Evolutionary conservation across 1,140 invertebrate genomes (phyloP).

Genomic region (Temnothorax nylanderi): DNA sequence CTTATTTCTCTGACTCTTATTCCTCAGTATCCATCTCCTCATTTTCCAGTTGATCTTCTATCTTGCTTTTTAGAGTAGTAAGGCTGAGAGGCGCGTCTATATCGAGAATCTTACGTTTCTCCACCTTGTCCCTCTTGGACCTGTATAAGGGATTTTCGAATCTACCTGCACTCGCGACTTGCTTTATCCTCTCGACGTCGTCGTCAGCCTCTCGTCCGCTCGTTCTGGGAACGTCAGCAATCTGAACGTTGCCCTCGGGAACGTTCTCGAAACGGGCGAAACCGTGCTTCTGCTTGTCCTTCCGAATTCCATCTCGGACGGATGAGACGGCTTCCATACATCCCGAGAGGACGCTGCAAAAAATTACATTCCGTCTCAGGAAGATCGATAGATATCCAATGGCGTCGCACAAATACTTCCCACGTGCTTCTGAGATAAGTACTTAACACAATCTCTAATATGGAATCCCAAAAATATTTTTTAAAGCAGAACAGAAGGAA

Average conservation of each 20-base stretch:
- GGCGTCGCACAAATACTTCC: neutral
- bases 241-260: slow-evolving; percentile 79
- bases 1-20: slow-evolving; percentile 15
- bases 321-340: slow-evolving; percentile 72
- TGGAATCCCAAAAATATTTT: neutral
- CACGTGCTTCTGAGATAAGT: neutral
- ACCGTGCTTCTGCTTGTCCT: slow-evolving; percentile 51
- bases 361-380: slow-evolving; percentile 40
- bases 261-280: slow-evolving; percentile 84
- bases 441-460: neutral
- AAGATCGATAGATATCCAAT: slow-evolving; percentile 1
- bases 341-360: slow-evolving; percentile 73
- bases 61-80: slow-evolving; percentile 61
- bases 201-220: slow-evolving; percentile 55
- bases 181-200: slow-evolving; percentile 25
- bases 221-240: slow-evolving; percentile 64
- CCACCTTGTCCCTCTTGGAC: slow-evolving; percentile 70
- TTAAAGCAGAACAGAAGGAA: neutral
- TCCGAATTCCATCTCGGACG: slow-evolving; percentile 61
- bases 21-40: slow-evolving; percentile 75
- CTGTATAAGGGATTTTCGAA: slow-evolving; percentile 83
- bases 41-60: slow-evolving; percentile 68
- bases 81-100: slow-evolving; percentile 74
- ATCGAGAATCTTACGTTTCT: slow-evolving; percentile 66
- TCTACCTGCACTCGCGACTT: slow-evolving; percentile 66